These are phyloP conservation scores for Uria lomvia DNA, from an alignment of 2,113 vertebrate species.

Conservation along the genomic window DNA sequence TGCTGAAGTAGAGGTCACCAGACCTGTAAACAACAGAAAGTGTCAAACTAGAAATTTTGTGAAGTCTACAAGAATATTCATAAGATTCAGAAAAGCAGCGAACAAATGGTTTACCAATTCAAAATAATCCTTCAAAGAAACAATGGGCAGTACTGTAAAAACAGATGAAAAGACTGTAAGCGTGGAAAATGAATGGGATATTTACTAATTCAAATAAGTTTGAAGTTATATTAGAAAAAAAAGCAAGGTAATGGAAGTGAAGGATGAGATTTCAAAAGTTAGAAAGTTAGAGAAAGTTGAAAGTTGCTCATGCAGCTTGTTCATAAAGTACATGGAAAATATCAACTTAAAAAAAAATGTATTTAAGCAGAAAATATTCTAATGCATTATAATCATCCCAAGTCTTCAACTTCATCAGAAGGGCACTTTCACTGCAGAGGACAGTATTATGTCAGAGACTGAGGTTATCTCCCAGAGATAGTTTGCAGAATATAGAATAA, in stretches of 20 bases:
- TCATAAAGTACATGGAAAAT: neutral
- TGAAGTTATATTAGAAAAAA: neutral
- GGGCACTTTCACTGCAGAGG: neutral
- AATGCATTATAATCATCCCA: neutral
- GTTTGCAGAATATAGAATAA: conserved; percentile 29
- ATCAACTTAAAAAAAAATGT: neutral
- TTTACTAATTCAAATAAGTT: neutral
- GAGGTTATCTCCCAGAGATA: conserved; percentile 3
- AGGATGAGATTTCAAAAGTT: neutral
- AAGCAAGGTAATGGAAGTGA: neutral
- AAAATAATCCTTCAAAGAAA: neutral
- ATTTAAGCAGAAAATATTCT: neutral
- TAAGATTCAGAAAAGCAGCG: neutral
- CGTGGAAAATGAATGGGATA: neutral
- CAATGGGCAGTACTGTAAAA: neutral
- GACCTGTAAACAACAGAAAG: neutral
- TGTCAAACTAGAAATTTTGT: neutral
- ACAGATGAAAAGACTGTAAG: neutral
- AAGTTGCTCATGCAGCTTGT: neutral
- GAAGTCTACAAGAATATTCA: neutral
- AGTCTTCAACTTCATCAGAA: neutral
- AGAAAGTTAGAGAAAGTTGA: neutral
- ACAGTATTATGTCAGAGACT: neutral
- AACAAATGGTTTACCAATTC: neutral
- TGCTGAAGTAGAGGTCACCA: neutral